Evolutionary conservation across 2,888 invertebrate species (phyloP).

Genomic region (Mesoligia furuncula): DNA sequence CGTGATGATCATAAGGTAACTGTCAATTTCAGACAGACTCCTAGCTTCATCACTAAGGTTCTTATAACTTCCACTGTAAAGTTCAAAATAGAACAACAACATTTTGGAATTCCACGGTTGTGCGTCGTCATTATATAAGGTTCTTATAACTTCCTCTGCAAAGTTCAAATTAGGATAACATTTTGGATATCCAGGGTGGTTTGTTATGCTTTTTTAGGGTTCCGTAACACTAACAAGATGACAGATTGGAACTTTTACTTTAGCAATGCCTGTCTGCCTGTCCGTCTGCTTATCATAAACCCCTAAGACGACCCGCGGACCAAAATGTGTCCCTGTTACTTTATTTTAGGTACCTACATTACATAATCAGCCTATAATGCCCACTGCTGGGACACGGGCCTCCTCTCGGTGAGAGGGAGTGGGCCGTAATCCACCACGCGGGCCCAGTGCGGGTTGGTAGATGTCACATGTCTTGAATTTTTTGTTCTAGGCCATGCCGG

Average conservation of each 20-base stretch:
- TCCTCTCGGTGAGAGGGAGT: too few species aligned
- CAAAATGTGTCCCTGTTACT: neutral
- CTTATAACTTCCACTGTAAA: rapidly evolving
- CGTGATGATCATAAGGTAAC: neutral
- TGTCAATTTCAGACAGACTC: neutral
- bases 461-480: too few species aligned
- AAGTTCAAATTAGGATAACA: conserved; percentile 10
- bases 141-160: rapidly evolving
- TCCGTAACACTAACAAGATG: neutral
- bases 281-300: too few species aligned
- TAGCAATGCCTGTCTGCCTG: too few species aligned
- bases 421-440: too few species aligned
- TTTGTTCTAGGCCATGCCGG: too few species aligned
- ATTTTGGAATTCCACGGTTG: neutral
- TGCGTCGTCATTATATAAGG: too few species aligned
- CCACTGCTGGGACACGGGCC: too few species aligned
- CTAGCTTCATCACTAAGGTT: neutral
- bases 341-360: neutral
- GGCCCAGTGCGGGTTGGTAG: too few species aligned
- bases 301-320: too few species aligned
- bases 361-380: too few species aligned
- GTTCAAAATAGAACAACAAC: conserved; percentile 5
- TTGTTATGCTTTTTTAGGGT: neutral
- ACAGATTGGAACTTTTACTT: neutral
- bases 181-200: neutral